Evolutionary conservation across 2,113 vertebrate genomes (phyloP).

Genomic region (Cinclus cinclus): DNA sequence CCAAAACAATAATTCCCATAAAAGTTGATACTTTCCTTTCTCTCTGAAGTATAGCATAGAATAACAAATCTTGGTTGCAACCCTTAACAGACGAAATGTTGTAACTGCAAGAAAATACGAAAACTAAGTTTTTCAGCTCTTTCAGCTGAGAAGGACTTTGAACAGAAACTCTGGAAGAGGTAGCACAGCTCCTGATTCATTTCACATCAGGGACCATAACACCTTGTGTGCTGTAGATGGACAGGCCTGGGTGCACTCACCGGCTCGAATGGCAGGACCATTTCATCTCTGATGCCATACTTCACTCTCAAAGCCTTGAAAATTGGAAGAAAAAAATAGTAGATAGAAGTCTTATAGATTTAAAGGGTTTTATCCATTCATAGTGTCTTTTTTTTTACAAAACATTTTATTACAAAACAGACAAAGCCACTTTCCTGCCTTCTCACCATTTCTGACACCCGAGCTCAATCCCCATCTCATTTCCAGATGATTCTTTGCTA

Average conservation of each 20-base stretch:
- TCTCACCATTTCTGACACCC: not conserved
- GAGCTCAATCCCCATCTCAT: not conserved
- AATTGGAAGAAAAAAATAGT: not conserved
- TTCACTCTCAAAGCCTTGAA: slow-evolving; percentile 88
- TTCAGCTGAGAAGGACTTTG: not conserved
- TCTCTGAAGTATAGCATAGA: not conserved
- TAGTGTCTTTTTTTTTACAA: not conserved
- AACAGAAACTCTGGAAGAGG: not conserved
- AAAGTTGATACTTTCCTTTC: not conserved
- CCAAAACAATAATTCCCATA: not conserved
- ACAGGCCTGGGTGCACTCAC: slow-evolving; percentile 65
- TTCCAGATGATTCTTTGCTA: not conserved
- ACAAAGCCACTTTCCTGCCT: not conserved
- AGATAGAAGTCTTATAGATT: not conserved
- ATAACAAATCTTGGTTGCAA: not conserved
- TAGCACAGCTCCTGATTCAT: not conserved
- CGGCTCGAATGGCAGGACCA: slow-evolving; percentile 95
- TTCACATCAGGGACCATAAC: not conserved
- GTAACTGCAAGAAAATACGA: not conserved
- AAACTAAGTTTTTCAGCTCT: not conserved
- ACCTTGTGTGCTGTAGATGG: not conserved
- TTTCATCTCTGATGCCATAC: slow-evolving; percentile 93
- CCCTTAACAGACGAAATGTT: not conserved
- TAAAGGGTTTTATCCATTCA: not conserved
- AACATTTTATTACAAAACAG: not conserved